A percentile compares a stretch with the other conserved stretches of the same genome.
phyloP scores from a whole-genome alignment of 2,797 vertebrate genomes.

The Aythya fuligula region DNA sequence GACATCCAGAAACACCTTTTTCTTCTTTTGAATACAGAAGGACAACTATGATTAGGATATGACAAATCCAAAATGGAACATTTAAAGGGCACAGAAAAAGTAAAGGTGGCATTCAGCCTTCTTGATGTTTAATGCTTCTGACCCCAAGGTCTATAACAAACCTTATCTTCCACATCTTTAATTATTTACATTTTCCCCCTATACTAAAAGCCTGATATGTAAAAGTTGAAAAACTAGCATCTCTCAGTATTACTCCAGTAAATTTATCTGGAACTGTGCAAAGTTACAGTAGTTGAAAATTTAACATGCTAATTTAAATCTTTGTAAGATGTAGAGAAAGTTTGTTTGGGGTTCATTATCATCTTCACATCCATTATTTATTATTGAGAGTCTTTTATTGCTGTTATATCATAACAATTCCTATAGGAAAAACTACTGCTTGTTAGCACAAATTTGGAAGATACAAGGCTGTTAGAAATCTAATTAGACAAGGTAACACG shows the following conservation, averaged over 20 bases:
- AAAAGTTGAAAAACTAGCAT: neutral
- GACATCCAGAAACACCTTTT: neutral
- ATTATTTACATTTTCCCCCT: neutral
- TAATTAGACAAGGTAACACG: neutral
- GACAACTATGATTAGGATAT: neutral
- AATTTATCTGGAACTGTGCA: neutral
- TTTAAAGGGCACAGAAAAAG: neutral
- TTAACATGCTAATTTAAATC: neutral
- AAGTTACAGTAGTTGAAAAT: neutral
- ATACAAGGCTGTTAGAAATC: neutral
- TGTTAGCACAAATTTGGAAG: neutral
- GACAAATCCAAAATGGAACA: neutral
- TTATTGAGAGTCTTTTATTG: fast-evolving
- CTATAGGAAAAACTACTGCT: neutral
- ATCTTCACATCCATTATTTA: neutral
- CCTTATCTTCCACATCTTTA: neutral
- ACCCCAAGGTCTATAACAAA: neutral
- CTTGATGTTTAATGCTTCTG: neutral
- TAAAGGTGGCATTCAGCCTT: neutral
- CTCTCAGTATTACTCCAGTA: neutral
- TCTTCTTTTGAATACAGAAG: neutral
- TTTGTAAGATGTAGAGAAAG: neutral
- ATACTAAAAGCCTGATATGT: neutral
- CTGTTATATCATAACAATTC: neutral
- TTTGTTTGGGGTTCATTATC: neutral